These are phyloP conservation scores for Oscheius myriophilus DNA, from an alignment of 2,888 invertebrate genomes.

Conservation along the genomic window DNA sequence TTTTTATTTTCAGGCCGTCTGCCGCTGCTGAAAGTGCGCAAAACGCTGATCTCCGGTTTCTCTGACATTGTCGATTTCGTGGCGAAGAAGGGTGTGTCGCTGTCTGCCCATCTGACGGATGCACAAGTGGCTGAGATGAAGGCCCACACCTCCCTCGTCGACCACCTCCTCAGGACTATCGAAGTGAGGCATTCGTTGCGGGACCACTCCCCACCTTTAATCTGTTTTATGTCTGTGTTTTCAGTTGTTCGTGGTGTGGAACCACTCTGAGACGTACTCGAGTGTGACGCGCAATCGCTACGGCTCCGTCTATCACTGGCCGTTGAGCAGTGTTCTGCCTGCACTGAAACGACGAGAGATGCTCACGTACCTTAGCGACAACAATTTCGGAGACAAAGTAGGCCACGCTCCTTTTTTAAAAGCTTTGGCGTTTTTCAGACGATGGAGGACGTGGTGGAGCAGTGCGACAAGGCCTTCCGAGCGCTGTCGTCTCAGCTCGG, in stretches of 20 bases:
- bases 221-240: constrained; percentile 37
- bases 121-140: constrained; percentile 88
- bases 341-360: constrained; percentile 38
- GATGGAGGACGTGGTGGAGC: constrained; percentile 74
- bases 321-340: constrained; percentile 77
- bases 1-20: constrained; percentile 78
- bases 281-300: constrained; percentile 83
- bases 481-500: constrained; percentile 86
- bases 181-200: constrained; percentile 80
- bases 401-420: not conserved
- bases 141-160: constrained; percentile 88
- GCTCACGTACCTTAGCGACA: constrained; percentile 38
- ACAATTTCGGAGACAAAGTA: constrained; percentile 48
- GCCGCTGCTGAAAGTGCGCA: constrained; percentile 90
- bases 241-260: constrained; percentile 87
- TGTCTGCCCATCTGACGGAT: constrained; percentile 80
- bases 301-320: constrained; percentile 92
- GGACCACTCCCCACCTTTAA: too few relatives aligned
- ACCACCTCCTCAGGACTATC: constrained; percentile 85
- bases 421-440: constrained; percentile 36
- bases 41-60: constrained; percentile 87
- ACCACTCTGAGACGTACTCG: constrained; percentile 82
- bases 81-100: constrained; percentile 83
- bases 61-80: constrained; percentile 91
- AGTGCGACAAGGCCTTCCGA: constrained; percentile 86